phyloP scores from a whole-genome alignment of 2,113 vertebrate species.

The Amblyornis subalaris region DNA sequence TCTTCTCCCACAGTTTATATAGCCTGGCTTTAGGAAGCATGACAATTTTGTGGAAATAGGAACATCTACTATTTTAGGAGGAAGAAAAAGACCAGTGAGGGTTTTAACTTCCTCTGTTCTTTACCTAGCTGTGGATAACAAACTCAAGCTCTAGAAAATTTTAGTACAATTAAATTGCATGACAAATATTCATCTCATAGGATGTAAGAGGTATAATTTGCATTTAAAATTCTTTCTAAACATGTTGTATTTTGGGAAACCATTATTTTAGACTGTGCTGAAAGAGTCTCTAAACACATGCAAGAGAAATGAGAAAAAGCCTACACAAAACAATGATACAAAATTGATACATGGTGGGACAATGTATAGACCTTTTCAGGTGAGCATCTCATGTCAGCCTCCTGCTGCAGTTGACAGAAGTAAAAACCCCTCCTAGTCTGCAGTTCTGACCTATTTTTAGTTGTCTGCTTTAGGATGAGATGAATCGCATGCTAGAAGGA shows the following conservation, averaged over 20 bases:
- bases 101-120: neutral
- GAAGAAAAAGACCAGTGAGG: neutral
- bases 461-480: constrained; percentile 5
- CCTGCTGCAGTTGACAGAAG: neutral
- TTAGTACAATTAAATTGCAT: neutral
- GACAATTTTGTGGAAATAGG: neutral
- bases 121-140: neutral
- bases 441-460: neutral
- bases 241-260: neutral
- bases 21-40: neutral
- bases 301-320: neutral
- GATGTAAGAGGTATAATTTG: neutral
- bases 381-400: neutral
- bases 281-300: neutral
- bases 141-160: neutral
- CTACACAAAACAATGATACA: neutral
- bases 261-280: neutral
- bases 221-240: neutral
- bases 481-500: neutral
- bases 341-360: neutral
- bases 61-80: neutral
- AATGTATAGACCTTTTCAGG: neutral
- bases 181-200: neutral
- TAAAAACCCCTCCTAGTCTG: neutral
- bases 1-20: neutral